Conservation (phyloP, 2,113 vertebrate genomes). For the Falcunculus frontatus region DNA sequence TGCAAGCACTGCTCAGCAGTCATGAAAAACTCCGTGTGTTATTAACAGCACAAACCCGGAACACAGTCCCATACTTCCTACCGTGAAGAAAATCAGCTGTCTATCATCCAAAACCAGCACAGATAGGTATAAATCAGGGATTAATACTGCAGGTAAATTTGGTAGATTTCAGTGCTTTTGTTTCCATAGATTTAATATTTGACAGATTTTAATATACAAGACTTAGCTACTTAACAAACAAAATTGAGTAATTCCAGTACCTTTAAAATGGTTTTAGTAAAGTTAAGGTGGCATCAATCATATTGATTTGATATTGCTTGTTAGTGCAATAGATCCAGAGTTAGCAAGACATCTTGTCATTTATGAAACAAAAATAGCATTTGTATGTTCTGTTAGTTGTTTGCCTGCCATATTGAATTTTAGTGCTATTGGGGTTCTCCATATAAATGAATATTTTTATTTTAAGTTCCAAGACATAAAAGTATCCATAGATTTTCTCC, state of each 20-base stretch:
- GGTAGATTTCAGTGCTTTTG: background rate
- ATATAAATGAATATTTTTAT: background rate
- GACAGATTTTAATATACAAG: background rate
- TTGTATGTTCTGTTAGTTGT: background rate
- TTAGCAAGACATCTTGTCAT: background rate
- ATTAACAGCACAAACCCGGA: background rate
- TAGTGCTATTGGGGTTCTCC: background rate
- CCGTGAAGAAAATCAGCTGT: background rate
- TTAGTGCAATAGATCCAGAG: background rate
- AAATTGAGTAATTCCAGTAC: background rate
- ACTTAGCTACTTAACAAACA: background rate
- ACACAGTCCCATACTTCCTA: background rate
- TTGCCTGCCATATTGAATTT: background rate
- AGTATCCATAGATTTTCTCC: background rate
- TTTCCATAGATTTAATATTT: background rate
- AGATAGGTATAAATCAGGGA: background rate
- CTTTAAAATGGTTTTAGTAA: background rate
- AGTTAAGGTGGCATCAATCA: background rate
- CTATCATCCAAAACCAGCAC: background rate
- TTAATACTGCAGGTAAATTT: background rate
- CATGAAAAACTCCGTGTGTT: background rate
- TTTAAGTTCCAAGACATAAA: background rate
- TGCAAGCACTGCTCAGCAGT: background rate
- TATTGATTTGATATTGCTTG: background rate
- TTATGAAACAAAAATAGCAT: background rate